These are phyloP conservation scores for Paedocypris micromegethes DNA, from an alignment of 2,797 vertebrate species.

Conservation along the genomic window DNA sequence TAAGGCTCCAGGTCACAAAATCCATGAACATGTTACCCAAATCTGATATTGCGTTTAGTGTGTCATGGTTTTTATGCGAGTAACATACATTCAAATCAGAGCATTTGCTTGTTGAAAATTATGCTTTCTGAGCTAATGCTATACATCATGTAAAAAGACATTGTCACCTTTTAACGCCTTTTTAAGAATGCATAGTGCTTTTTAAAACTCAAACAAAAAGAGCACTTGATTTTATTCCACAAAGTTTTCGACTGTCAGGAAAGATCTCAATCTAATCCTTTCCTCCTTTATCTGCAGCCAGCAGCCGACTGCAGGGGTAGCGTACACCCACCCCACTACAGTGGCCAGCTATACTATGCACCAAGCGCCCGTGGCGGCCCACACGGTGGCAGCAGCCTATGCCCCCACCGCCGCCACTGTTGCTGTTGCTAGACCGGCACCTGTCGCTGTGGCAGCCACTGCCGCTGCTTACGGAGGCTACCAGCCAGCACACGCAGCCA, in stretches of 20 bases:
- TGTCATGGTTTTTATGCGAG: too few species aligned
- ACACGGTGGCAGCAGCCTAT: constrained; percentile 91
- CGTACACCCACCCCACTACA: constrained; percentile 96
- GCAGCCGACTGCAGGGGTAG: constrained; percentile 90
- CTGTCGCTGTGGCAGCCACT: constrained; percentile 83
- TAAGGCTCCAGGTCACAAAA: background rate
- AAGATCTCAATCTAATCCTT: constrained; percentile 6
- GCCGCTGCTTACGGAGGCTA: constrained; percentile 91
- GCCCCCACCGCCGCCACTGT: constrained; percentile 89
- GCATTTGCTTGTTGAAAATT: too few species aligned
- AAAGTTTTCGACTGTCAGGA: background rate
- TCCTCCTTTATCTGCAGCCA: constrained; percentile 70
- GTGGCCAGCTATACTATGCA: constrained; percentile 98
- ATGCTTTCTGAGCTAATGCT: too few species aligned
- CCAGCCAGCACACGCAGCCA: constrained; percentile 84
- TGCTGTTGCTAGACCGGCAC: constrained; percentile 87
- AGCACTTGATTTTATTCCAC: too few species aligned
- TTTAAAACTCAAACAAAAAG: too few species aligned
- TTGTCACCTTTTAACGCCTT: too few species aligned
- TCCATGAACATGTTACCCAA: too few species aligned
- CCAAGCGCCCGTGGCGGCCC: constrained; percentile 91
- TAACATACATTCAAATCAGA: too few species aligned
- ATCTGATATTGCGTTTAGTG: too few species aligned
- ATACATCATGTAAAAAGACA: too few species aligned
- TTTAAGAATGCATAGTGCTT: too few species aligned